These are phyloP conservation scores for Dicrurus megarhynchus DNA, from an alignment of 2,113 vertebrate species.

Conservation along the genomic window DNA sequence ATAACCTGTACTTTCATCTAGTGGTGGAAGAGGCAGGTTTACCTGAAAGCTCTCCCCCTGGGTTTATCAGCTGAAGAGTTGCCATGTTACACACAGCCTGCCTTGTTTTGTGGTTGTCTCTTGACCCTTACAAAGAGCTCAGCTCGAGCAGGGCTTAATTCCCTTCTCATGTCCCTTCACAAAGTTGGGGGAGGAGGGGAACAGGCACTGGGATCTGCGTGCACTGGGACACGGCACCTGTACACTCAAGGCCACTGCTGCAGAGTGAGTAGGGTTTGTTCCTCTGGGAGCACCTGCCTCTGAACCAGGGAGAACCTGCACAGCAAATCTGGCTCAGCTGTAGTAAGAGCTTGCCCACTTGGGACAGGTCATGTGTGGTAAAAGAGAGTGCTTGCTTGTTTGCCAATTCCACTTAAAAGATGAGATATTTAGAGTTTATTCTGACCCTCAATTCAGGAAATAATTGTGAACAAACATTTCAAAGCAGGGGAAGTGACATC, in stretches of 20 bases:
- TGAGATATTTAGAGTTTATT: background rate
- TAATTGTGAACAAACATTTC: constrained; percentile 13
- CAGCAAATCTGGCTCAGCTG: background rate
- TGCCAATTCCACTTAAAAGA: constrained; percentile 5
- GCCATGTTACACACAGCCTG: background rate
- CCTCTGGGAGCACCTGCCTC: background rate
- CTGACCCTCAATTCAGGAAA: constrained; percentile 6
- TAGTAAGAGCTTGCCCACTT: background rate
- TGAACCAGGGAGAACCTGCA: background rate
- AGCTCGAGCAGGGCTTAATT: background rate
- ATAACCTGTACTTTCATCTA: background rate
- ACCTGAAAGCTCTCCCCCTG: background rate
- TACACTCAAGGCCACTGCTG: background rate
- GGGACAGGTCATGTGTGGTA: background rate
- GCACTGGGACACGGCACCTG: background rate
- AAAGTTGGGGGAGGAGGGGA: background rate
- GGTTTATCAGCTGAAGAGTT: background rate
- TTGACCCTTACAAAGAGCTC: background rate
- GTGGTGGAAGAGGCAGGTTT: background rate
- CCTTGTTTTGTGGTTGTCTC: background rate
- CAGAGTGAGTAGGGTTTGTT: background rate
- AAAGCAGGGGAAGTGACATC: background rate
- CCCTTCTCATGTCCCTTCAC: background rate
- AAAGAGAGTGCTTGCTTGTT: background rate
- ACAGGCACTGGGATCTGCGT: background rate